Evolutionary conservation across 1,140 invertebrate genomes (phyloP), one percentile per base, ranked within the genome.

Genomic region (Eufriesea mexicana): DNA sequence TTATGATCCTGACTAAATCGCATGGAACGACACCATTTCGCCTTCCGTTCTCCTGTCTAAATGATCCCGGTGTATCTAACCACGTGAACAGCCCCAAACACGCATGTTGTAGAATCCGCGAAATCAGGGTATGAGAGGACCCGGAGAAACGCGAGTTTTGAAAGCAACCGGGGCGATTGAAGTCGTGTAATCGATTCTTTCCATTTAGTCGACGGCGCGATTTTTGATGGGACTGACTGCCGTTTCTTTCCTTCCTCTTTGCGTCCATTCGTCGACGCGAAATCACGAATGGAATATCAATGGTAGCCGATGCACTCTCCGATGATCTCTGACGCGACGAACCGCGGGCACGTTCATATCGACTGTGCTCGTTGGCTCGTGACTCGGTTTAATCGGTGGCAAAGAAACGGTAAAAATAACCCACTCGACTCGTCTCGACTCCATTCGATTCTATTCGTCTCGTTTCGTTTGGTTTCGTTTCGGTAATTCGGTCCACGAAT

Each of bases 401-500:
- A 75, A 75, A 62, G 73, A 49, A 75, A 75, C 18, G 0, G 73
- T 62, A 75, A 75, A 61, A 61, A 49, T 49, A 62, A 49, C 57
- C 20, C 6, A n/a, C 18, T 51, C 8, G 68, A 35, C 35, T 35
- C 35, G 35, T 35, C 35, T 35, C 35, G 35, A 35, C 35, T 35
- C 35, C 35, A 4, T 35, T 35, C 35, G 35, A 35, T 35, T 35
- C 35, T 1, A 35, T 35, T 35, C 35, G 35, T 35, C 35, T 35
- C 35, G 35, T 35, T 9, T 20, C 45, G 67, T 49, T n/a, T 16
- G 20, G 57, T 28, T 66, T 42, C 71, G 23, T 55, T 47, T 61
- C 23, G 57, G 28, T 62, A 75, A 75, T 75, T 75, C 73, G 73
- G 7, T 75, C 57, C 18, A 28, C 73, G 73, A 75, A 75, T 62